A percentile compares a stretch with the other conserved stretches of the same genome.
phyloP scores from a whole-genome alignment of 2,113 vertebrate species.

The Eira barbara region DNA sequence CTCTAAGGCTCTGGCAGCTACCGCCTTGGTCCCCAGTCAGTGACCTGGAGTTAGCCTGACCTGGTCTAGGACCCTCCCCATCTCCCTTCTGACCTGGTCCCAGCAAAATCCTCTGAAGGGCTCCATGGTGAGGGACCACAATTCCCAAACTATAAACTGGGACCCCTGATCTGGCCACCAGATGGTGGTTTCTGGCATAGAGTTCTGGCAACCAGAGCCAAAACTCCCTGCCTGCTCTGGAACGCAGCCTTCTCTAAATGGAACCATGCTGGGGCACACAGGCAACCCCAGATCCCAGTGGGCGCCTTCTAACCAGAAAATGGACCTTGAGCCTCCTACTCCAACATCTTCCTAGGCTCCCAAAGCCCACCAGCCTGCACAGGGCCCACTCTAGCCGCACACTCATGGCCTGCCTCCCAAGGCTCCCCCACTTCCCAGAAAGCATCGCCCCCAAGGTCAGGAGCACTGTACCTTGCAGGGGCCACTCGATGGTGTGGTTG shows the following conservation, averaged over 20 bases:
- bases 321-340: neutral
- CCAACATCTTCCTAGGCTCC: neutral
- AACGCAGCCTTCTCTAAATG: neutral
- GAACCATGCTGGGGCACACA: rapidly evolving
- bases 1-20: rapidly evolving
- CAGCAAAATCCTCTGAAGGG: neutral
- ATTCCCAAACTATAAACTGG: neutral
- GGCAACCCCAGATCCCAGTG: neutral
- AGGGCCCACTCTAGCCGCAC: neutral
- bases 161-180: neutral
- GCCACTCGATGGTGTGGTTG: conserved; percentile 86
- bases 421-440: neutral
- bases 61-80: neutral
- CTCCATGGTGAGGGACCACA: neutral
- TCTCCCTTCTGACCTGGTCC: neutral
- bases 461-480: conserved; percentile 86
- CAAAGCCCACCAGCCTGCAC: neutral
- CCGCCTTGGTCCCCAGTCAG: neutral
- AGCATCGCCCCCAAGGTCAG: rapidly evolving
- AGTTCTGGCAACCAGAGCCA: neutral
- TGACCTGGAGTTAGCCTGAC: neutral
- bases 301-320: neutral
- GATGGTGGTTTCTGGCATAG: neutral
- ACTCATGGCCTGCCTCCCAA: rapidly evolving
- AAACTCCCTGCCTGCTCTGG: neutral